Evolutionary conservation across 2,888 invertebrate genomes (phyloP).

Genomic region (Tenthredo scrophulariae): DNA sequence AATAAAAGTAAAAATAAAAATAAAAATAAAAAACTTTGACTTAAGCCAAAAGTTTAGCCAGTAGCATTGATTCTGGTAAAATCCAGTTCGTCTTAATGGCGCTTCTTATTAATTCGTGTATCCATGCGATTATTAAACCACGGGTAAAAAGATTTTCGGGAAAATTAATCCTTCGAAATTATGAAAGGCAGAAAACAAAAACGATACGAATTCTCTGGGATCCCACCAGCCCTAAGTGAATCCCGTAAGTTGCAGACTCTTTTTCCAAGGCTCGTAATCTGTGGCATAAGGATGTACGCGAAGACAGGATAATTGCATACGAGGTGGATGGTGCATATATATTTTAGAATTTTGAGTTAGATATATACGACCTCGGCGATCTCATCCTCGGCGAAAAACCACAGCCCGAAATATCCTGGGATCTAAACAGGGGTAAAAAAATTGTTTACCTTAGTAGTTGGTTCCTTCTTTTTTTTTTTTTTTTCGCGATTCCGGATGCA

Average conservation of each 20-base stretch:
- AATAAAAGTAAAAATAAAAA: not conserved
- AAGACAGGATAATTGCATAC: constrained; percentile 8
- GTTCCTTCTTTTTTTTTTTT: not conserved
- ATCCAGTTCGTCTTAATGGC: not conserved
- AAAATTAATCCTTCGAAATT: not conserved
- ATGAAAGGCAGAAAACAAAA: not conserved
- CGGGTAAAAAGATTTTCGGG: not conserved
- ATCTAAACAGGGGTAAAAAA: not conserved
- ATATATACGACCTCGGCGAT: not conserved
- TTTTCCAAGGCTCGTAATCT: not conserved
- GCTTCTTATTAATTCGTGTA: not conserved
- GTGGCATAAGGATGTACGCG: constrained; percentile 12
- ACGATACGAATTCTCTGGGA: not conserved
- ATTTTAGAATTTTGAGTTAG: constrained; percentile 13
- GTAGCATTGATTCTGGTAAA: constrained; percentile 10
- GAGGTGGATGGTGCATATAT: not conserved
- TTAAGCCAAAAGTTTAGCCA: not conserved
- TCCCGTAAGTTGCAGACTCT: constrained; percentile 19
- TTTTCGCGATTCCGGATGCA: constrained; percentile 18
- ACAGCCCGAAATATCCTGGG: not conserved
- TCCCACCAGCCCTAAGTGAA: not conserved
- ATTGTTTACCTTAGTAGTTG: not conserved
- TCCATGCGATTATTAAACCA: not conserved
- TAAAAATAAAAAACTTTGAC: not conserved
- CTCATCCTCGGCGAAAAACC: not conserved